These are phyloP conservation scores for Apamea sordens DNA, from an alignment of 2,888 invertebrate species.

Conservation along the genomic window DNA sequence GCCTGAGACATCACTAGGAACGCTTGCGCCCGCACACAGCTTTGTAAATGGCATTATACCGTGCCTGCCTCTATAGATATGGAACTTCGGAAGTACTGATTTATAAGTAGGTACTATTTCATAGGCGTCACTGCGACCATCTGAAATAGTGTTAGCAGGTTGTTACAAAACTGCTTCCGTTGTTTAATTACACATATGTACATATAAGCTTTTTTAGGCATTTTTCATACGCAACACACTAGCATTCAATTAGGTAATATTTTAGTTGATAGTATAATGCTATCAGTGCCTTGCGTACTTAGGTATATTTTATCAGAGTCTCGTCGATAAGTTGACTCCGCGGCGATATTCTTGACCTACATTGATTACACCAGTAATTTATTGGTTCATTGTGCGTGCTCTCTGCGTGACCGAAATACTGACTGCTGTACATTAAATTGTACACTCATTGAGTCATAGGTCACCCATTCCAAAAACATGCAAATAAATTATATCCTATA, in stretches of 20 bases:
- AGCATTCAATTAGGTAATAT: conserved; percentile 10
- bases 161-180: neutral
- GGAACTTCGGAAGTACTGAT: conserved; percentile 7
- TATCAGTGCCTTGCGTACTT: conserved; percentile 12
- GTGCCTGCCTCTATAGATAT: conserved; percentile 15
- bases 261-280: neutral
- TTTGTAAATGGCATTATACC: conserved; percentile 66
- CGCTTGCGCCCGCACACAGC: conserved; percentile 56
- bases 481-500: neutral
- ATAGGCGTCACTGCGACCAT: neutral
- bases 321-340: conserved; percentile 21
- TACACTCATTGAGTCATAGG: neutral
- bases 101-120: conserved; percentile 10
- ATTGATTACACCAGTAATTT: conserved; percentile 53
- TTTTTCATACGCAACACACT: conserved; percentile 7
- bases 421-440: conserved; percentile 21
- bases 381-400: conserved; percentile 40
- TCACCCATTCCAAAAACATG: conserved; percentile 2
- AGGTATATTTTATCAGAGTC: conserved; percentile 30
- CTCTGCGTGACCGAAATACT: conserved; percentile 38
- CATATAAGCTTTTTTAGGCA: conserved; percentile 25
- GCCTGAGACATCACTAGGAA: conserved; percentile 41
- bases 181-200: conserved; percentile 5
- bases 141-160: neutral
- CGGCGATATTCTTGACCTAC: conserved; percentile 47